Conservation (phyloP, 2,888 invertebrate genomes). For the Eutolmus rufibarbis region DNA sequence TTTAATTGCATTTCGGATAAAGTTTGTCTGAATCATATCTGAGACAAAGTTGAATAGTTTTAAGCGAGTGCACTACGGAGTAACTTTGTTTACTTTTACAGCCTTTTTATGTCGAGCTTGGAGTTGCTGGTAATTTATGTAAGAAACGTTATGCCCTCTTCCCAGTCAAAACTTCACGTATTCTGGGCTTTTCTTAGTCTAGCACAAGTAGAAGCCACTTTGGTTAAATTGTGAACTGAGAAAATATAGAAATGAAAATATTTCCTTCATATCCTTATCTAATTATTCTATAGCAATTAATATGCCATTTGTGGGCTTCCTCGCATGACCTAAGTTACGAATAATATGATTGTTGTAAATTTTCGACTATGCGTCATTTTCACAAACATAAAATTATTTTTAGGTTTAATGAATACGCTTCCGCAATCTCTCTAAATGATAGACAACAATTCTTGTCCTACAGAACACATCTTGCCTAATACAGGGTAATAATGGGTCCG, state of each 20-base stretch:
- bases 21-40: slow-evolving; percentile 23
- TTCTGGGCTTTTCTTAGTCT: neutral
- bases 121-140: neutral
- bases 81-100: slow-evolving; percentile 7
- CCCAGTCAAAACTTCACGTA: neutral
- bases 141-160: neutral
- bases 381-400: neutral
- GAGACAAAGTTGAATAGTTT: slow-evolving; percentile 12
- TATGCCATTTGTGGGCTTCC: neutral
- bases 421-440: neutral
- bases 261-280: neutral
- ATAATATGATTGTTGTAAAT: neutral
- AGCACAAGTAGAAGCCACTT: neutral
- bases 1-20: slow-evolving; percentile 33
- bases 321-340: neutral
- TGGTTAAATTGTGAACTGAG: neutral
- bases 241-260: neutral
- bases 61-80: neutral
- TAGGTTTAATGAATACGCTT: neutral
- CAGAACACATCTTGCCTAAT: neutral
- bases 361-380: neutral
- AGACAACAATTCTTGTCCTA: neutral
- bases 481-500: neutral
- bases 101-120: neutral
- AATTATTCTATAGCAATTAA: neutral